These are phyloP conservation scores for Poliocrania exsul DNA, from an alignment of 2,797 vertebrate species.

Conservation along the genomic window DNA sequence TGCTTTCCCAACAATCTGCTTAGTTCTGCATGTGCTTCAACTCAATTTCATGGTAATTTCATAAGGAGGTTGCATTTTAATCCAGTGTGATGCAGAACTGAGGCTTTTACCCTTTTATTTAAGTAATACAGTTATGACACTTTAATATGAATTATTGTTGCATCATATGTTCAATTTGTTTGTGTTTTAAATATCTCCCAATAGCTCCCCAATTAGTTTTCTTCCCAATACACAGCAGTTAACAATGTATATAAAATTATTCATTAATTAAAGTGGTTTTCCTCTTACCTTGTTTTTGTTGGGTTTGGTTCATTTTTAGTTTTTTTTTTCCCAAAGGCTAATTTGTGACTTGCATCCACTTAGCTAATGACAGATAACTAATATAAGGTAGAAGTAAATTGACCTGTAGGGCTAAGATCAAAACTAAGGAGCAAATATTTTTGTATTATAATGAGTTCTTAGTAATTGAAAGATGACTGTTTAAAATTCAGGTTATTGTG, in stretches of 20 bases:
- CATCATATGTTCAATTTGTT: not conserved
- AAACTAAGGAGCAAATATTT: not conserved
- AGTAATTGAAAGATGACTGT: not conserved
- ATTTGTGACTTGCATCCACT: not conserved
- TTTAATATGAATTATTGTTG: conserved; percentile 50
- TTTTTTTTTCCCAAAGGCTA: not conserved
- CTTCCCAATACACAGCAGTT: not conserved
- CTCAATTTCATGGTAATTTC: conserved; percentile 72
- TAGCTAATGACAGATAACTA: not conserved
- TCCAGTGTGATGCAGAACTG: conserved; percentile 33
- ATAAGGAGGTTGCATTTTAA: conserved; percentile 71
- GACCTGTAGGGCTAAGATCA: not conserved
- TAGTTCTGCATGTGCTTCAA: conserved; percentile 65
- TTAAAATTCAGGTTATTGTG: not conserved
- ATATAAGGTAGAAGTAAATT: not conserved
- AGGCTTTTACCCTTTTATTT: conserved; percentile 39
- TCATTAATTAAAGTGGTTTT: not conserved
- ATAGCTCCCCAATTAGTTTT: conserved; percentile 11
- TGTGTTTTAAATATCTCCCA: conserved; percentile 41
- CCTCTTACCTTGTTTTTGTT: not conserved
- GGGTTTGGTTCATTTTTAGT: not conserved
- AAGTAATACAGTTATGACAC: conserved; percentile 10
- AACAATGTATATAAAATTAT: not conserved
- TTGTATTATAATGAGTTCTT: not conserved
- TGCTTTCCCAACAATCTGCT: conserved; percentile 71